phyloP scores from a whole-genome alignment of 2,797 vertebrate species.

The Brachymystax lenok region DNA sequence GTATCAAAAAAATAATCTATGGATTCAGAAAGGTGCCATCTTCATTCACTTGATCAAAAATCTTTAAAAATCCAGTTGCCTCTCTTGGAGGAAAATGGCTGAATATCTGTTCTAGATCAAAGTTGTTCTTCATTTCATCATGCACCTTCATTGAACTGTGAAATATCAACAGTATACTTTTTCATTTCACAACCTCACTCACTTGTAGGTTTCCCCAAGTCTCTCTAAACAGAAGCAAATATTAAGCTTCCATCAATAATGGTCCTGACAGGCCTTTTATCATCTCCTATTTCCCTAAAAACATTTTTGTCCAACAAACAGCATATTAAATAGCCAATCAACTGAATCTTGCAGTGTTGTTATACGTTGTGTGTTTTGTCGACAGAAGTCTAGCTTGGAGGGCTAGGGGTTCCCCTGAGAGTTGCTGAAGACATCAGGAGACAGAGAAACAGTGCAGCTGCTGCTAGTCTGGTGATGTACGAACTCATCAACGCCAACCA shows the following conservation, averaged over 20 bases:
- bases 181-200: neutral
- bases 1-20: neutral
- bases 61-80: no score
- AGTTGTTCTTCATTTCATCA: neutral
- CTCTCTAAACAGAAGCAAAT: neutral
- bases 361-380: neutral
- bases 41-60: neutral
- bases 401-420: constrained; percentile 1
- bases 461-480: constrained; percentile 19
- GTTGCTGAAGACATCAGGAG: neutral
- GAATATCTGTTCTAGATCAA: neutral
- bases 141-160: neutral
- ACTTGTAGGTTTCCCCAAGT: neutral
- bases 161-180: constrained; percentile 1
- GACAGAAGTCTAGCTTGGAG: neutral
- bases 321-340: neutral
- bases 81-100: neutral
- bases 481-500: constrained; percentile 15
- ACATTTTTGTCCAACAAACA: constrained; percentile 19
- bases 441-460: constrained; percentile 16
- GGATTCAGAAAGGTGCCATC: neutral
- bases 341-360: constrained; percentile 12
- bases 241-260: neutral
- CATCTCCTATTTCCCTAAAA: constrained; percentile 27
- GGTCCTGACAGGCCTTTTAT: neutral